Evolutionary conservation across 2,113 vertebrate genomes (phyloP).

Genomic region (Perca fluviatilis): DNA sequence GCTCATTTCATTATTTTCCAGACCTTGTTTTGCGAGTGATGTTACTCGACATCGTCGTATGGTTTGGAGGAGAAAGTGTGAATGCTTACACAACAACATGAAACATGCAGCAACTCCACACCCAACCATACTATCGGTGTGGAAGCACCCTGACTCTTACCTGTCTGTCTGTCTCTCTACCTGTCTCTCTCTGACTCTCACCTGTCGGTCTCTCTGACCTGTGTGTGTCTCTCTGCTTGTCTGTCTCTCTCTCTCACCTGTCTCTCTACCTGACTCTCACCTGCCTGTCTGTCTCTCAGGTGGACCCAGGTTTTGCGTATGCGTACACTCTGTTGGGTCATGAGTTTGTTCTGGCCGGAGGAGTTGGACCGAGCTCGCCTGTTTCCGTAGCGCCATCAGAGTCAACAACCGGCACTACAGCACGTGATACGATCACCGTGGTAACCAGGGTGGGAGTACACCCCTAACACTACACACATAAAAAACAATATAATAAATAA

Average conservation of each 20-base stretch:
- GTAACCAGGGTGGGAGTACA: background rate
- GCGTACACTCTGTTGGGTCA: constrained; percentile 97
- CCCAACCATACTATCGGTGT: too few species aligned
- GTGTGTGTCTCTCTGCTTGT: background rate
- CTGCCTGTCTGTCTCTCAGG: constrained; percentile 64
- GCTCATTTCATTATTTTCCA: too few species aligned
- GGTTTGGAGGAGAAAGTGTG: too few species aligned
- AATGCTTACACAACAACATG: too few species aligned
- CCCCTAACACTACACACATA: too few species aligned
- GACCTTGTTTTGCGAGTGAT: too few species aligned
- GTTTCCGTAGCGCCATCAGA: constrained; percentile 96
- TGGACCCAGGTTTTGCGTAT: constrained; percentile 97
- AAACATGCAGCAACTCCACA: too few species aligned
- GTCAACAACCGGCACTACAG: constrained; percentile 98
- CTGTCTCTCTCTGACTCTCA: too few species aligned
- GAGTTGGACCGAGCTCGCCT: constrained; percentile 96
- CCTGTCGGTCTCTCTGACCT: background rate
- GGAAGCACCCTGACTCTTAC: too few species aligned
- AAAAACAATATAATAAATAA: too few species aligned
- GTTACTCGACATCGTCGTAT: too few species aligned
- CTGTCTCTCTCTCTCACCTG: background rate
- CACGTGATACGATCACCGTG: constrained; percentile 81
- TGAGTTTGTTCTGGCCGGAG: constrained; percentile 96
- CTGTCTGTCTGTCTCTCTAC: background rate
- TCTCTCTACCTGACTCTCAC: background rate